These are phyloP conservation scores for Pagetopsis macropterus DNA, from an alignment of 2,797 vertebrate species.

Conservation along the genomic window DNA sequence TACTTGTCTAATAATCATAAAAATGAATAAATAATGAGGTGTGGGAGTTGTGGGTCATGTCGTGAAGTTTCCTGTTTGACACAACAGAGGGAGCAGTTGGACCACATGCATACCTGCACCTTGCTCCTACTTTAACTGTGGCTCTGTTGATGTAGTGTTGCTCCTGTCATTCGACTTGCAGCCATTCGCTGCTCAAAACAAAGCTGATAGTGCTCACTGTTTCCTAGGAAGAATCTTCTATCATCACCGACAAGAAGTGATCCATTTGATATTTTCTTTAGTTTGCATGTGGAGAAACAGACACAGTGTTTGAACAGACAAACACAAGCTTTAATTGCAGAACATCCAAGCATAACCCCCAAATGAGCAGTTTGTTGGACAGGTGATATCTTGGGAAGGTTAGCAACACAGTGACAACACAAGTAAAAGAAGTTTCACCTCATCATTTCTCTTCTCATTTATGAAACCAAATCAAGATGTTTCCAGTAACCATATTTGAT, in stretches of 20 bases:
- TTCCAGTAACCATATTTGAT: background rate
- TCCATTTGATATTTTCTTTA: constrained; percentile 39
- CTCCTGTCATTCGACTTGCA: background rate
- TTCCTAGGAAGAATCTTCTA: background rate
- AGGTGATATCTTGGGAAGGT: constrained; percentile 20
- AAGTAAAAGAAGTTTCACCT: background rate
- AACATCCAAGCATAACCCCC: background rate
- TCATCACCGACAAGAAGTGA: constrained; percentile 36
- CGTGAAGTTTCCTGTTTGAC: background rate
- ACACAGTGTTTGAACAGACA: background rate
- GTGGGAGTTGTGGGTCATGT: background rate
- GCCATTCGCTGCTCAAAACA: background rate
- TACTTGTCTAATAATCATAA: background rate
- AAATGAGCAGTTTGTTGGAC: constrained; percentile 5
- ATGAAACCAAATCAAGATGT: background rate
- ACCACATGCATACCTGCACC: constrained; percentile 10
- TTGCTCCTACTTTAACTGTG: background rate
- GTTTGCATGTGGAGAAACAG: constrained; percentile 6
- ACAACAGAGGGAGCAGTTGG: constrained; percentile 34
- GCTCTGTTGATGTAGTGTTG: background rate
- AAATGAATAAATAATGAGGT: background rate
- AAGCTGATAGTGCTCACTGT: background rate
- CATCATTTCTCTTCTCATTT: background rate
- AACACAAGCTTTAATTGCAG: background rate
- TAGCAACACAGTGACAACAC: background rate